Evolutionary conservation across 2,888 invertebrate genomes (phyloP).

Genomic region (Troilus luridus): DNA sequence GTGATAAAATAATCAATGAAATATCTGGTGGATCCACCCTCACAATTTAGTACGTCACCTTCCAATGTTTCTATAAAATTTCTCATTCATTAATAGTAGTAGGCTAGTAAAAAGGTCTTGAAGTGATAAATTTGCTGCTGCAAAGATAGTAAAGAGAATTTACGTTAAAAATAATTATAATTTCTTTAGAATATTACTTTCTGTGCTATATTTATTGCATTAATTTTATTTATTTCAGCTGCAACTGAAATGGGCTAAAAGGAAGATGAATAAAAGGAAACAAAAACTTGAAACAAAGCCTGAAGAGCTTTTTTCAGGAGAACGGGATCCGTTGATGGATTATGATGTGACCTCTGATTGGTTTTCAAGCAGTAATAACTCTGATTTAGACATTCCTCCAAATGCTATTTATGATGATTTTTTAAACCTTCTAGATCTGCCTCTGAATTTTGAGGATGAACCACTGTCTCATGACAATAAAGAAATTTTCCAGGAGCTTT

Average conservation of each 20-base stretch:
- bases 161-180: neutral
- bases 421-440: constrained; percentile 47
- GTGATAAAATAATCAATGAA: too few relatives aligned
- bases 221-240: constrained; percentile 3
- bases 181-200: neutral
- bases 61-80: too few relatives aligned
- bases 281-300: constrained; percentile 50
- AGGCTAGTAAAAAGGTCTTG: too few relatives aligned
- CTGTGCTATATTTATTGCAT: neutral
- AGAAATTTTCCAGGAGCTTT: constrained; percentile 57
- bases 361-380: constrained; percentile 19
- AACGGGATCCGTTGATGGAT: constrained; percentile 19
- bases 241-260: constrained; percentile 50
- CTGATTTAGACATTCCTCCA: constrained; percentile 36
- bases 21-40: too few relatives aligned
- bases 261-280: constrained; percentile 56
- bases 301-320: neutral
- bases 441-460: constrained; percentile 47
- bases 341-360: constrained; percentile 54
- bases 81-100: too few relatives aligned
- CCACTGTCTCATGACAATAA: constrained; percentile 48
- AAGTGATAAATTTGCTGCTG: too few relatives aligned
- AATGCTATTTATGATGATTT: constrained; percentile 51
- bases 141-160: neutral
- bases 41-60: too few relatives aligned